A percentile compares a stretch with the other conserved stretches of the same genome.
These are phyloP conservation scores for Pangasius krempfi DNA, from an alignment of 2,797 vertebrate genomes.

Conservation along the genomic window DNA sequence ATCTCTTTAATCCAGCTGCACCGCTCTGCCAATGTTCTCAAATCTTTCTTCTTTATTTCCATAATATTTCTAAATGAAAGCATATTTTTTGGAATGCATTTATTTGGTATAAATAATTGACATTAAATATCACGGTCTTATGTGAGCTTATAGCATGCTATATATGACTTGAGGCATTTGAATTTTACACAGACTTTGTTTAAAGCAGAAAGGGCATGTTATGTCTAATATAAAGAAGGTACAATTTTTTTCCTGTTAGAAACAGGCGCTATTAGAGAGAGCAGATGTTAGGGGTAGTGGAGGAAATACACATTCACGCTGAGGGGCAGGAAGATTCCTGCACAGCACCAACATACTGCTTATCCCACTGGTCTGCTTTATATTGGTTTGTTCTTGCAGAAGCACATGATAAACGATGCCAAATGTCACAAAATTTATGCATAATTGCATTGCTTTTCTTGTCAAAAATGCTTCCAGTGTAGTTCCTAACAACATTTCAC, in stretches of 20 bases:
- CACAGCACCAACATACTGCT: not conserved
- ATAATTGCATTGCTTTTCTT: not conserved
- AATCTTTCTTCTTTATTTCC: slow-evolving; percentile 5
- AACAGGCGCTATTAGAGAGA: not conserved
- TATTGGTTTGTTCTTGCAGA: slow-evolving; percentile 2
- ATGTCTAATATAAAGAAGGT: not conserved
- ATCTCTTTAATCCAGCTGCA: slow-evolving; percentile 13
- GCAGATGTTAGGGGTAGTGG: not conserved
- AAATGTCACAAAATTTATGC: not conserved
- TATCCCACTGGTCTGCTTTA: slow-evolving; percentile 9
- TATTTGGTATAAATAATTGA: not conserved
- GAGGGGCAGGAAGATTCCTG: slow-evolving; percentile 1
- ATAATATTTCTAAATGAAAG: not conserved
- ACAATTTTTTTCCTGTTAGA: not conserved
- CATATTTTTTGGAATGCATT: not conserved
- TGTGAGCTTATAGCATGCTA: not conserved
- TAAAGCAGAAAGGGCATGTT: not conserved
- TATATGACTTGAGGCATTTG: not conserved
- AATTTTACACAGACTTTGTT: not conserved
- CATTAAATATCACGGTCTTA: not conserved
- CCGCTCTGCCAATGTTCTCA: not conserved
- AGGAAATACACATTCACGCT: not conserved
- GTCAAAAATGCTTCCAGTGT: not conserved
- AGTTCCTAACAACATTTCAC: not conserved
- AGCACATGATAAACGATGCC: not conserved